Evolutionary conservation across 2,113 vertebrate species (phyloP).

Genomic region (Ctenomys sociabilis): DNA sequence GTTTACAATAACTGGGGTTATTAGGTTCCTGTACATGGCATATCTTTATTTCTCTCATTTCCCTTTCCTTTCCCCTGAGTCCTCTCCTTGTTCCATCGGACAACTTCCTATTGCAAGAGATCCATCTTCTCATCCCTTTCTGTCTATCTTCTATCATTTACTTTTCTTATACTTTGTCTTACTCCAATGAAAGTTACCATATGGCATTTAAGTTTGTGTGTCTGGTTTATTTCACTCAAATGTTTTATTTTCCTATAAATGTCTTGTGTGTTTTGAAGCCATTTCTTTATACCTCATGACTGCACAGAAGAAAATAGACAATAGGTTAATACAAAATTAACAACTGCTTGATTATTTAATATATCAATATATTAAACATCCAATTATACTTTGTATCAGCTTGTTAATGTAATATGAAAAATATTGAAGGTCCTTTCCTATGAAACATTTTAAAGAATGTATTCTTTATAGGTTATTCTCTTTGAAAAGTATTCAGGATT

Average conservation of each 20-base stretch:
- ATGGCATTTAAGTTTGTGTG: not conserved
- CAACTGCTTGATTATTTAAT: not conserved
- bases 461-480: not conserved
- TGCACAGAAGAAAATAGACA: slow-evolving; percentile 1
- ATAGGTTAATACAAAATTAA: not conserved
- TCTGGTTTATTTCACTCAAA: not conserved
- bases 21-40: not conserved
- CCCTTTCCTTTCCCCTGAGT: not conserved
- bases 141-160: not conserved
- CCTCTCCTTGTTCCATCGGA: not conserved
- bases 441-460: slow-evolving; percentile 31
- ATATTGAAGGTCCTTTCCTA: not conserved
- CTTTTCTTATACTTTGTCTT: not conserved
- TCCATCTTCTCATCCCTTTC: not conserved
- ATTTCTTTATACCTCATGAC: slow-evolving; percentile 30
- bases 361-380: not conserved
- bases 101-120: not conserved
- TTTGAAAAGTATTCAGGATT: slow-evolving; percentile 20
- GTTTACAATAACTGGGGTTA: not conserved
- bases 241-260: not conserved
- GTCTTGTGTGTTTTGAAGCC: not conserved
- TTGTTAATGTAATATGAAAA: slow-evolving; percentile 12
- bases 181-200: not conserved
- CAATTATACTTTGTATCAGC: not conserved
- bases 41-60: not conserved